Percentiles rank a stretch among this genome's conserved stretches.
Evolutionary conservation across 2,113 vertebrate genomes (phyloP).

Genomic region (Dasyurus viverrinus): DNA sequence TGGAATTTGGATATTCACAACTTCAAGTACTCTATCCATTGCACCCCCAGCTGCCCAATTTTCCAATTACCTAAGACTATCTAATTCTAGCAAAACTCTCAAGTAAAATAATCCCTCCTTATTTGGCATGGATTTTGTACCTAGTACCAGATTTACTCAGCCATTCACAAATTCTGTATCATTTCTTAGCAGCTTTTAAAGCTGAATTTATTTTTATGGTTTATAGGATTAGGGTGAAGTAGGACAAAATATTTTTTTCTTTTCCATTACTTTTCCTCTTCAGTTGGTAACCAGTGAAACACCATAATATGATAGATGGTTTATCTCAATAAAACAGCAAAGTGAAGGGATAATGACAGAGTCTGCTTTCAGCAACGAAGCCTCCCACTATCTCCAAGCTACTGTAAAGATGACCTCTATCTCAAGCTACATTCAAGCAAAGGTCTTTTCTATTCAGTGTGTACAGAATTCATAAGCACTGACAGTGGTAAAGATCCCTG

Average conservation of each 20-base stretch:
- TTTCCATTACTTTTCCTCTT: conserved; percentile 78
- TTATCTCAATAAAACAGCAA: conserved; percentile 68
- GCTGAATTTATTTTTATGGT: conserved; percentile 78
- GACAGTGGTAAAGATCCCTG: not conserved
- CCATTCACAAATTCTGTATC: conserved; percentile 73
- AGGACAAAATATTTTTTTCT: conserved; percentile 77
- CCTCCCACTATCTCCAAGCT: conserved; percentile 49
- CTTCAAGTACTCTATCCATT: not conserved
- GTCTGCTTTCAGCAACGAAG: conserved; percentile 51
- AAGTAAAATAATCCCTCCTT: conserved; percentile 43
- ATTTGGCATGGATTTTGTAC: conserved; percentile 64
- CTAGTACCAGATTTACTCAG: conserved; percentile 72
- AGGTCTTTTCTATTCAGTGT: conserved; percentile 39
- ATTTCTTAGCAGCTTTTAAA: conserved; percentile 78
- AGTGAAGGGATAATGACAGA: conserved; percentile 59
- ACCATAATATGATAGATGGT: conserved; percentile 64
- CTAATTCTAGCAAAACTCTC: conserved; percentile 55
- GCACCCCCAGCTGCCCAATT: not conserved
- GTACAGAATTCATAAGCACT: conserved; percentile 64
- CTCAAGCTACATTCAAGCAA: conserved; percentile 54
- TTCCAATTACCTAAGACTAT: not conserved
- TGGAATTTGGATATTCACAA: not conserved
- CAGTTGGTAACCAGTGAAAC: conserved; percentile 80
- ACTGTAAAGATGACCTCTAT: conserved; percentile 63
- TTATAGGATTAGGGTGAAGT: conserved; percentile 75